Evolutionary conservation across 2,888 invertebrate species (phyloP), one percentile per base, ranked within the genome.

Genomic region (Spilarctia lutea): DNA sequence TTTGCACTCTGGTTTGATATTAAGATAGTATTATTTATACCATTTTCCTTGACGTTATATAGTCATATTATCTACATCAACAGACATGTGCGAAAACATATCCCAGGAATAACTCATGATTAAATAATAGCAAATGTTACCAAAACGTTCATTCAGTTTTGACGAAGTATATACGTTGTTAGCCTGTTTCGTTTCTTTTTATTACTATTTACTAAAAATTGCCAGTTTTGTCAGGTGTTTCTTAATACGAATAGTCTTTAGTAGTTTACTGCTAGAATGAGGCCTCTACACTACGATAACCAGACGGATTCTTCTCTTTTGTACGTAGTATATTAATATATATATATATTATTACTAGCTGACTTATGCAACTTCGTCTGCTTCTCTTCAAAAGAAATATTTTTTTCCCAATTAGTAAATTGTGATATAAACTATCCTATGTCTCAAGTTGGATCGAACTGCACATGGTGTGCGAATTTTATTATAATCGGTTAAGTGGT

Each of bases 121-220:
- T 30, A 24, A 20, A 11, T 24, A 67, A n/a, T 42, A 45, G 8
- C 18, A 30, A 68, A 68, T 30, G 20, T 11, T 30, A 3, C 2
- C 7, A 20, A 45, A 45, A 27, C 18, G 10, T 3, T 67, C 18
- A 27, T 45, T 42, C 8, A 27, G 18, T 8, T 8, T 18, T 8
- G 16, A 27, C 18, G 42, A 42, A 27, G 48, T 20, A 30, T 11
- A 68, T 30, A 52, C 16, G 24, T 68, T 24, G 45, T 33, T 33
- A 35, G n/a, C 52, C 0, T 11, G 1, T 68, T 68, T 52, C 0
- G 33, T 27, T 48, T 3, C 33, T 33, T 48, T 52, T 33, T 2
- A 2, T 33, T 24, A 52, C 24, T 52, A 69, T 74, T 74, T 73
- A 60, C 52, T 68, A 71, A 73, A n/a, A 75, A 70, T 75, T 63